Evolutionary conservation across 2,113 vertebrate species (phyloP), one percentile per base, ranked within the genome.

Genomic region (Megaleporinus macrocephalus): DNA sequence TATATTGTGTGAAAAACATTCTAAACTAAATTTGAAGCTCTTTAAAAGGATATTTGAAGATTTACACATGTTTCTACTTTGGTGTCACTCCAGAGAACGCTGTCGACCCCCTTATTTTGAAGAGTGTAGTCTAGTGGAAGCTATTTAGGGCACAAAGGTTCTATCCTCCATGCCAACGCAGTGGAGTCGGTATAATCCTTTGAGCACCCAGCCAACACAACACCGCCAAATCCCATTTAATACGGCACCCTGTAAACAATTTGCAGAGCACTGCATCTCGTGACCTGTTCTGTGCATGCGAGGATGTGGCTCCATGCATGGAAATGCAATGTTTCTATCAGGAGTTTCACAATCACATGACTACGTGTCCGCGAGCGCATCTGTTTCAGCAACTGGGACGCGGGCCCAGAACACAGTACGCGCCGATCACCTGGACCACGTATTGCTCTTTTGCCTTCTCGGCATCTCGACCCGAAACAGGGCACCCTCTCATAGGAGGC

Each of bases 401-500:
- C 6, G 26, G 36, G 65, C 77, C 65, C 77, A 59, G 73, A 73
- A 78, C 59, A 78, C 75, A 62, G 75, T 68, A 10, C 71, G 47
- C 61, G 76, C 78, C 73, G 66, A 81, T 61, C 61, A 78, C 44
- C 61, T 27, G 6, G 16, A 24, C 11, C 62, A 30, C 26, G 27
- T 2, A 15, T 41, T 70, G 77, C 72, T 51, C 73, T 57, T n/a
- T 11, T 22, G n/a, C 27, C 33, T 22, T n/a, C n/a, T 63, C 20
- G 63, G 72, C 30, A 47, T 59, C 68, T 71, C 76, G 26, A 68
- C 57, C 30, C 30, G 30, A 76, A 84, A 87, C 83, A 87, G 81
- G 47, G 24, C 66, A 27, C 66, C 80, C 53, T 80, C 83, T 80
- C 80, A 82, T 78, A 77, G 55, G 30, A 79, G 55, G 33, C 68